These are phyloP conservation scores for Panulirus ornatus DNA, from an alignment of 1,140 invertebrate genomes.

Conservation along the genomic window DNA sequence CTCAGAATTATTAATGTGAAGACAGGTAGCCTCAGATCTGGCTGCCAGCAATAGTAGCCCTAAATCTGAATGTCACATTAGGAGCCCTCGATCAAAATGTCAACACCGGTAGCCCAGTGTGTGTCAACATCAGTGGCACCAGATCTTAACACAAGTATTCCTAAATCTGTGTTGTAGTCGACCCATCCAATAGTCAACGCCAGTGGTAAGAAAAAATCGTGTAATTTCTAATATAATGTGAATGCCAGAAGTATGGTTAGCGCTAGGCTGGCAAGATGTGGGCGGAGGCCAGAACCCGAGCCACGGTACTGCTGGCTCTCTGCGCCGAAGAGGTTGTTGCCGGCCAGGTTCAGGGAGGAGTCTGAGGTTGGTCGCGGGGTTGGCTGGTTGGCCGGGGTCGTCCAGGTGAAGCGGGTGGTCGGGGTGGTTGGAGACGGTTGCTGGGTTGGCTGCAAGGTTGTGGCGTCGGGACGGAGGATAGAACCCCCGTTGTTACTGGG, in stretches of 20 bases:
- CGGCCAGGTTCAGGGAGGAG: slow-evolving; percentile 3
- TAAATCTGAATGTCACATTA: neutral
- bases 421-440: neutral
- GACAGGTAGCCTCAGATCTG: too few species aligned
- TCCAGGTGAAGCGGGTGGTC: slow-evolving; percentile 61
- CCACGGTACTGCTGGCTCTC: slow-evolving; percentile 52
- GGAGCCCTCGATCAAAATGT: neutral
- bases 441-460: neutral
- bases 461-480: slow-evolving; percentile 6
- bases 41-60: neutral
- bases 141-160: slow-evolving; percentile 4
- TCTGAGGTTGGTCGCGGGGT: neutral
- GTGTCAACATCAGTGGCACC: neutral
- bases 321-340: slow-evolving; percentile 27
- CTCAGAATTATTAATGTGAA: neutral
- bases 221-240: too few species aligned
- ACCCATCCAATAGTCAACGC: too few species aligned
- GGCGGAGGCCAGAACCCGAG: neutral
- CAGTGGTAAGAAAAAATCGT: too few species aligned
- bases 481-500: neutral
- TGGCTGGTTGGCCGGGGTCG: neutral
- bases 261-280: neutral
- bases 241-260: too few species aligned
- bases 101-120: neutral
- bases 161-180: too few species aligned